Conservation (phyloP, 2,797 vertebrate genomes). For the Halcyon leucocephala region DNA sequence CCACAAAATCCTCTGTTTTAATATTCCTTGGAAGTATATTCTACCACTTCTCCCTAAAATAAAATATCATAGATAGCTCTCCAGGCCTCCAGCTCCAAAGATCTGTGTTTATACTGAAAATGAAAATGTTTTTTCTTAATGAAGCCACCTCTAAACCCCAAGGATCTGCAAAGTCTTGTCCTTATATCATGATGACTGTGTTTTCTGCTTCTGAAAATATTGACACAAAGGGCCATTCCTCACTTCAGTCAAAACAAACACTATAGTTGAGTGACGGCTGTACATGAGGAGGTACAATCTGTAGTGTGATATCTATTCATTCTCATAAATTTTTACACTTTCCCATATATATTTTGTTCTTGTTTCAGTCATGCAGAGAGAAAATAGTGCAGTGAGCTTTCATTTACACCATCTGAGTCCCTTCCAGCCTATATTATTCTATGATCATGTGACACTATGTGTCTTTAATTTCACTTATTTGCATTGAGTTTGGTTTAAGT, state of each 20-base stretch:
- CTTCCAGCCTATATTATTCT: background rate
- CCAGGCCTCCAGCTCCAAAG: background rate
- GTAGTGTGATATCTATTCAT: background rate
- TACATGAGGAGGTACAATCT: background rate
- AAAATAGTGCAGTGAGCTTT: background rate
- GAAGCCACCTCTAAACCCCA: background rate
- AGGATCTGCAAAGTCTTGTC: background rate
- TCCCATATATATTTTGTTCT: background rate
- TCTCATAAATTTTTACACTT: background rate
- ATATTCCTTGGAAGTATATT: background rate
- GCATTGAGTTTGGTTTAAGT: background rate
- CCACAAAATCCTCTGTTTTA: constrained; percentile 19
- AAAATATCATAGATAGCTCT: background rate
- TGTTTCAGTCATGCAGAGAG: background rate
- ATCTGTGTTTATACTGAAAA: background rate
- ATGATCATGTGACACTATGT: background rate
- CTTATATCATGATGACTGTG: background rate
- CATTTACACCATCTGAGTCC: background rate
- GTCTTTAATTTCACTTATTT: constrained; percentile 8
- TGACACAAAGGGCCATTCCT: background rate
- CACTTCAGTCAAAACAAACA: background rate
- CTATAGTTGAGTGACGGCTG: background rate
- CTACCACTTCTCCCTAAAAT: background rate
- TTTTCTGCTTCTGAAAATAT: background rate
- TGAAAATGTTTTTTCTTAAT: background rate